These are phyloP conservation scores for Trichechus manatus DNA, from an alignment of 2,113 vertebrate species.

Conservation along the genomic window DNA sequence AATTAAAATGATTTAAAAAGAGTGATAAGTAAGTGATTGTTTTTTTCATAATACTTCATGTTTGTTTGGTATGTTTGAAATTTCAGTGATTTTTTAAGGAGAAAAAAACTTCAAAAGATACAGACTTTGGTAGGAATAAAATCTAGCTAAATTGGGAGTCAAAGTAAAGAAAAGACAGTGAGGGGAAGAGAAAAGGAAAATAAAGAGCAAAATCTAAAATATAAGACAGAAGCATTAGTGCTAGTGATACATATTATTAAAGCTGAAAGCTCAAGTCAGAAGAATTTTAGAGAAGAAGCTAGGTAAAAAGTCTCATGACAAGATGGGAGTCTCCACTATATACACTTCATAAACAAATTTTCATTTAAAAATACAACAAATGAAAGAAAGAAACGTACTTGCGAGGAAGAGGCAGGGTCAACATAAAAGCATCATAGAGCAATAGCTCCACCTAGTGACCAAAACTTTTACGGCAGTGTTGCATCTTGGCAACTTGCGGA, in stretches of 20 bases:
- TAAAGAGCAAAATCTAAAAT: not conserved
- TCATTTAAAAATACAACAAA: constrained; percentile 45
- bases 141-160: not conserved
- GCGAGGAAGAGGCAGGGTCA: not conserved
- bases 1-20: not conserved
- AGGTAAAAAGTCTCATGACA: constrained; percentile 41
- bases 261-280: constrained; percentile 36
- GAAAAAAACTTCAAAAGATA: constrained; percentile 42
- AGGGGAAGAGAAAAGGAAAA: constrained; percentile 21
- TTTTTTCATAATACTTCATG: constrained; percentile 34
- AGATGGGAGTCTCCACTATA: not conserved
- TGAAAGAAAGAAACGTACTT: not conserved
- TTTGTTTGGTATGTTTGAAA: not conserved
- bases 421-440: not conserved
- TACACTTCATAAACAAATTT: constrained; percentile 25
- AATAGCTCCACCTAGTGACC: constrained; percentile 54
- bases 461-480: not conserved
- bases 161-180: constrained; percentile 54
- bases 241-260: not conserved
- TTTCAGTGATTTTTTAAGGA: not conserved
- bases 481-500: constrained; percentile 43
- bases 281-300: not conserved
- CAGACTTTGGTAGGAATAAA: constrained; percentile 60
- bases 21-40: not conserved
- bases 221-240: not conserved